These are phyloP conservation scores for Microctenopoma stevenorrisi DNA, from an alignment of 2,797 vertebrate genomes.

Conservation along the genomic window DNA sequence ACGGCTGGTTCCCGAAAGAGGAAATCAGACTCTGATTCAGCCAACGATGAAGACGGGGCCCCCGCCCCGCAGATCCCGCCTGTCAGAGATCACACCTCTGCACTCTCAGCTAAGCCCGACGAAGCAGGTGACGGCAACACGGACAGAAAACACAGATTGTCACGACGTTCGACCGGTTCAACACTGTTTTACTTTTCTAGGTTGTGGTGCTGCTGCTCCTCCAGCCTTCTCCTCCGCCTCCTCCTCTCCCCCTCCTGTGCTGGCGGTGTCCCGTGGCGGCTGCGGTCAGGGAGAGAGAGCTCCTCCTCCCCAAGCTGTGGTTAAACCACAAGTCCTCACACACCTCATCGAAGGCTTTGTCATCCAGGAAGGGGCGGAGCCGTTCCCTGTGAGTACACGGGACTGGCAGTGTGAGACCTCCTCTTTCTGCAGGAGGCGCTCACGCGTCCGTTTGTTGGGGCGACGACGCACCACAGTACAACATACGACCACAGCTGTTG, in stretches of 20 bases:
- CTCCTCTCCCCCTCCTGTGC: conserved; percentile 62
- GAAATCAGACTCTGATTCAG: conserved; percentile 89
- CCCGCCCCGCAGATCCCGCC: conserved; percentile 70
- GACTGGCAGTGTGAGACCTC: not conserved
- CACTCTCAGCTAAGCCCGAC: conserved; percentile 58
- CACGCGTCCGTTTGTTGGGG: too few relatives aligned
- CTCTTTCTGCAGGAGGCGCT: not conserved
- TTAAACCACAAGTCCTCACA: conserved; percentile 96
- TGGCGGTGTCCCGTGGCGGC: conserved; percentile 80
- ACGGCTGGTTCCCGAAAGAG: conserved; percentile 84
- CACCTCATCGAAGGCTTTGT: conserved; percentile 98
- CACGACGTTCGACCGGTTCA: not conserved
- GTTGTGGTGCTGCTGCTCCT: conserved; percentile 31
- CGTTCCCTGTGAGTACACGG: conserved; percentile 91
- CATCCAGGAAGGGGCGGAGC: conserved; percentile 97
- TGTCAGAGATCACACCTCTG: conserved; percentile 69
- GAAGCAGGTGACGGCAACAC: conserved; percentile 58
- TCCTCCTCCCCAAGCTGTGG: conserved; percentile 93
- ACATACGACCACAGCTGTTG: too few relatives aligned
- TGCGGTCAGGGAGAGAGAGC: conserved; percentile 84
- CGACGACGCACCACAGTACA: too few relatives aligned
- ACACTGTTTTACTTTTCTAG: conserved; percentile 10
- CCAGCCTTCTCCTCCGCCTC: conserved; percentile 12
- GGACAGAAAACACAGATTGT: too few relatives aligned
- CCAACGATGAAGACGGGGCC: conserved; percentile 77